These are phyloP conservation scores for Apostichopus californicus DNA, from an alignment of 35 echinoderm and acorn worm genomes.

Conservation along the genomic window DNA sequence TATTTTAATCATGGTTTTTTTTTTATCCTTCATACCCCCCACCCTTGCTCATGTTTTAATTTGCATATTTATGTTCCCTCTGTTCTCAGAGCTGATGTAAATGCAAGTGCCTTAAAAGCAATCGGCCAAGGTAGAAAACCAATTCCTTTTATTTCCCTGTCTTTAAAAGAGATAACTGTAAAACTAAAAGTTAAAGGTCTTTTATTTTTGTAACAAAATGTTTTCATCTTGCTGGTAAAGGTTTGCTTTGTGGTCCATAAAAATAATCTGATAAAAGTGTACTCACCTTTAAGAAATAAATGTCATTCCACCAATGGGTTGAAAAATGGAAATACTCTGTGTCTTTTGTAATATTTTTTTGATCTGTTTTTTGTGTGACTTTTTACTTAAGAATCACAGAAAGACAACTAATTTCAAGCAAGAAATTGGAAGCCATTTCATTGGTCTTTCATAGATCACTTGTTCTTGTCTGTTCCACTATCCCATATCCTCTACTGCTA, in stretches of 20 bases:
- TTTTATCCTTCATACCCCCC: too few relatives aligned
- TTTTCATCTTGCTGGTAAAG: constrained; percentile 10
- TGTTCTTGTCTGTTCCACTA: too few relatives aligned
- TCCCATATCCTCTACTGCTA: too few relatives aligned
- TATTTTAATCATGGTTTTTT: too few relatives aligned
- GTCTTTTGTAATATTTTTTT: too few relatives aligned
- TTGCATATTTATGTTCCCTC: neutral
- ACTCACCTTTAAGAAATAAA: constrained; percentile 35
- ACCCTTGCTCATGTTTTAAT: too few relatives aligned
- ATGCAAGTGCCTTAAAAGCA: constrained; percentile 51
- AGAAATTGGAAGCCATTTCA: too few relatives aligned
- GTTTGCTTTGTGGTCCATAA: constrained; percentile 10
- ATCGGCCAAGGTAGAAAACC: neutral
- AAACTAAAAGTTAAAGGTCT: neutral
- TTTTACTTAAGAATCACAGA: too few relatives aligned
- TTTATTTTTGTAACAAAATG: constrained; percentile 47
- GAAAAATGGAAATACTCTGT: constrained; percentile 11
- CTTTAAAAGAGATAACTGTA: neutral
- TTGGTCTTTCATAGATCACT: too few relatives aligned
- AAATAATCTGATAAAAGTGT: neutral
- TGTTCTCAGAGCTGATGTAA: neutral
- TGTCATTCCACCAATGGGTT: constrained; percentile 48
- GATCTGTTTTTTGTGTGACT: too few relatives aligned
- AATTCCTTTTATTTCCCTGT: neutral
- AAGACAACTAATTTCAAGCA: too few relatives aligned